phyloP scores from a whole-genome alignment of 2,888 invertebrate genomes.

The Andrena chrysosceles region DNA sequence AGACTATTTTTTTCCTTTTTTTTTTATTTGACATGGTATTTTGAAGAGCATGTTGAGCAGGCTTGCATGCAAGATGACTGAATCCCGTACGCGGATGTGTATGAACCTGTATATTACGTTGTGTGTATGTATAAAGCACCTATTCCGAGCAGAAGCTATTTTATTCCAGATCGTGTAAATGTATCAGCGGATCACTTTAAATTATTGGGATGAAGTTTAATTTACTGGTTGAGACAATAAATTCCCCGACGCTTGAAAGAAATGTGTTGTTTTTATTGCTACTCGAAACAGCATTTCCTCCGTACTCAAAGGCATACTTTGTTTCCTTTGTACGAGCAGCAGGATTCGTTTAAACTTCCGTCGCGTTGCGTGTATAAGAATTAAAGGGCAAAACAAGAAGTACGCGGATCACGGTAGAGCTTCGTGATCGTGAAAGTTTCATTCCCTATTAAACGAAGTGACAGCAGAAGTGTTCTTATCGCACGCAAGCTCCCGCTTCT shows the following conservation, averaged over 20 bases:
- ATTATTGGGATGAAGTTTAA: conserved; percentile 40
- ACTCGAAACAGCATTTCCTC: conserved; percentile 66
- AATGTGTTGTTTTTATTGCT: conserved; percentile 74
- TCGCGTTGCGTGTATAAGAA: conserved; percentile 55
- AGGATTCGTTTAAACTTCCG: conserved; percentile 33
- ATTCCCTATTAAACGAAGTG: conserved; percentile 28
- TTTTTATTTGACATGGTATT: conserved; percentile 45
- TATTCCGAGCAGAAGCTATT: background rate
- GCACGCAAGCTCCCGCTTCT: conserved; percentile 9
- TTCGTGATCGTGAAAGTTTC: conserved; percentile 20
- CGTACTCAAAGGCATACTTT: conserved; percentile 41
- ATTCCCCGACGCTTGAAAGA: conserved; percentile 67
- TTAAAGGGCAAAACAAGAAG: conserved; percentile 52
- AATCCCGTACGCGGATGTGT: conserved; percentile 10
- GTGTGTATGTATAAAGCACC: conserved; percentile 31
- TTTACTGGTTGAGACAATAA: conserved; percentile 59
- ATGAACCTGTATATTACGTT: conserved; percentile 21
- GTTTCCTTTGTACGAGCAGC: conserved; percentile 62
- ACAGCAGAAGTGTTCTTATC: conserved; percentile 13
- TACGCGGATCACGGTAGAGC: conserved; percentile 25
- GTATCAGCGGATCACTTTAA: conserved; percentile 18
- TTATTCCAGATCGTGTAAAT: conserved; percentile 27
- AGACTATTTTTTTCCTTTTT: background rate
- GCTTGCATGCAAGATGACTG: conserved; percentile 29
- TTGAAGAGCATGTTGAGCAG: conserved; percentile 64